Conservation (phyloP, 2,888 invertebrate species). For the Caenorhabditis sp. region DNA sequence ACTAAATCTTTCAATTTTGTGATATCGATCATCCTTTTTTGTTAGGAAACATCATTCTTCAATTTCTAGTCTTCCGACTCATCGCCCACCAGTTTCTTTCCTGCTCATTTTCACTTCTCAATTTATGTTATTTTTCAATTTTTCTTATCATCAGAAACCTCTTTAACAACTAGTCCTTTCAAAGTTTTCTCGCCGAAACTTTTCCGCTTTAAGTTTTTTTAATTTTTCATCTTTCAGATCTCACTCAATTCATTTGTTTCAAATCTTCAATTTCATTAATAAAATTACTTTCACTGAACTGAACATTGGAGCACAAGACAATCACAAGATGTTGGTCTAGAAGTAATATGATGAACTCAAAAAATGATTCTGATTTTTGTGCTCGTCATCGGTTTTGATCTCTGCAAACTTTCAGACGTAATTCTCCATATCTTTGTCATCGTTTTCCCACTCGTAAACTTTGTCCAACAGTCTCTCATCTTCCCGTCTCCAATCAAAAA, state of each 20-base stretch:
- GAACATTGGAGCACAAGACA: background rate
- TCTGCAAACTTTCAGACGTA: constrained; percentile 19
- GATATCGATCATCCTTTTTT: constrained; percentile 52
- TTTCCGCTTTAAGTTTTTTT: constrained; percentile 23
- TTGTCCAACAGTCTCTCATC: constrained; percentile 45
- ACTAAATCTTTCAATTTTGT: constrained; percentile 30
- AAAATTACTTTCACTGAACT: background rate
- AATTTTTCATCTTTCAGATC: constrained; percentile 32
- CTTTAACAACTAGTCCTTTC: background rate
- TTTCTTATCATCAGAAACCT: constrained; percentile 8
- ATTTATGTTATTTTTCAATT: constrained; percentile 21
- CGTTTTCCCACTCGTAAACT: constrained; percentile 26
- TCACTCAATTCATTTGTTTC: constrained; percentile 34
- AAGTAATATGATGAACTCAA: background rate
- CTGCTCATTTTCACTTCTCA: constrained; percentile 67
- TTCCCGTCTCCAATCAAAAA: constrained; percentile 46
- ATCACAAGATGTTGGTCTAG: too few relatives aligned
- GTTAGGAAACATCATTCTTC: constrained; percentile 42
- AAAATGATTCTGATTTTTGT: constrained; percentile 28
- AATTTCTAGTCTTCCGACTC: constrained; percentile 18
- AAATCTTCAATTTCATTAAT: constrained; percentile 3
- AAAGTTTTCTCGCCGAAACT: background rate
- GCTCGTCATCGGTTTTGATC: constrained; percentile 12
- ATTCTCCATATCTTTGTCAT: constrained; percentile 8
- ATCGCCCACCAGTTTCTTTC: constrained; percentile 54